phyloP scores from a whole-genome alignment of 1,140 invertebrate species.

The Drosophila nasuta region DNA sequence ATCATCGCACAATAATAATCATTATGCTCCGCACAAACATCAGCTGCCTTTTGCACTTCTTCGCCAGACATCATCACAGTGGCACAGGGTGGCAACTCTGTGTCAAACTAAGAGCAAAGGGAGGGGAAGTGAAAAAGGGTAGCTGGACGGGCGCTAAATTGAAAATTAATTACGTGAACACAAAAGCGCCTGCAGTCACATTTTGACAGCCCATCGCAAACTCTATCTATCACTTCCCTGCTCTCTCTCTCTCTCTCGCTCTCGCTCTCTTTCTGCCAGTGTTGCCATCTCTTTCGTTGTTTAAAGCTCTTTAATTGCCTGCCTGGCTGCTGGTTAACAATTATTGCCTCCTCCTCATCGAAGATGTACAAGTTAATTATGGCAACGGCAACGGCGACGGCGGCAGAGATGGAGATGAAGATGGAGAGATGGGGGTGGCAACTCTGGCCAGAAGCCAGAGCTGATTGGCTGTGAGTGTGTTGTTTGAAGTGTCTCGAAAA shows the following conservation, averaged over 20 bases:
- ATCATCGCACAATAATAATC: slow-evolving; percentile 11
- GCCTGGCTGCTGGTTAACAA: slow-evolving; percentile 19
- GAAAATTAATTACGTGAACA: slow-evolving; percentile 71
- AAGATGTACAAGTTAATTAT: slow-evolving; percentile 32
- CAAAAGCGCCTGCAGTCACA: slow-evolving; percentile 43
- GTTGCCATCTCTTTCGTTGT: neutral
- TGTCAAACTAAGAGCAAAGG: neutral
- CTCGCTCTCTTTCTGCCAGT: neutral
- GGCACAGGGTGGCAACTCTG: too few species aligned
- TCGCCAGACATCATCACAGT: slow-evolving; percentile 3
- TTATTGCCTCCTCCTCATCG: slow-evolving; percentile 17
- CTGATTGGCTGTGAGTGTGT: neutral
- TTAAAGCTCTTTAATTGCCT: slow-evolving; percentile 13
- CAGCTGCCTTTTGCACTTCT: slow-evolving; percentile 29
- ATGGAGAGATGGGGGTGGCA: neutral
- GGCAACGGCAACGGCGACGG: neutral
- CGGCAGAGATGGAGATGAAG: too few species aligned
- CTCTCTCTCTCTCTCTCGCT: neutral
- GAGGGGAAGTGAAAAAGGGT: neutral
- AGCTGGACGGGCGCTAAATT: slow-evolving; percentile 38
- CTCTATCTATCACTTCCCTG: neutral
- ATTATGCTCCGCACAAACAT: slow-evolving; percentile 10
- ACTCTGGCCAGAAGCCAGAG: neutral
- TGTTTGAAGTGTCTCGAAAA: slow-evolving; percentile 2
- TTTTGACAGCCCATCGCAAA: slow-evolving; percentile 33